These are phyloP conservation scores for Eulemur rubriventer DNA, from an alignment of 2,797 vertebrate genomes.

Conservation along the genomic window DNA sequence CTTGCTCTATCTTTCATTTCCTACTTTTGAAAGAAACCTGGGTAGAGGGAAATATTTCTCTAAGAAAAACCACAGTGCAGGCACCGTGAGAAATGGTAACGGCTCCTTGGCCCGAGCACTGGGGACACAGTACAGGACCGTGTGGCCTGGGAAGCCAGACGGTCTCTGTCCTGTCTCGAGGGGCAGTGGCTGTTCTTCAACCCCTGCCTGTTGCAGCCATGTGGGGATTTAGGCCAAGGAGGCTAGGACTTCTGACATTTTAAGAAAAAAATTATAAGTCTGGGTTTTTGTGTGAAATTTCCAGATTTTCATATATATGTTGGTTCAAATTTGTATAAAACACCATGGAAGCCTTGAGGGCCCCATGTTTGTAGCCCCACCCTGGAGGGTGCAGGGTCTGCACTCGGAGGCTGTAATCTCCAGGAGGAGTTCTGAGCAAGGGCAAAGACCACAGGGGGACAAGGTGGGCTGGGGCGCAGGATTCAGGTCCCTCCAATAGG, in stretches of 20 bases:
- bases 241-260: neutral
- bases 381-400: neutral
- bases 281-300: neutral
- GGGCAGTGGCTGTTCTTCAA: neutral
- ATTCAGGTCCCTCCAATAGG: neutral
- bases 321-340: neutral
- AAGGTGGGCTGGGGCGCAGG: neutral
- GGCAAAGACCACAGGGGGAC: rapidly evolving
- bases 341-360: rapidly evolving
- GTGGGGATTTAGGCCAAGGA: neutral
- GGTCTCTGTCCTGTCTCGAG: rapidly evolving
- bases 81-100: neutral
- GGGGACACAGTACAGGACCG: neutral
- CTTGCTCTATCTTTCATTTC: neutral
- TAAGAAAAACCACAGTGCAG: constrained; percentile 2
- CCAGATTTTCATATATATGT: neutral
- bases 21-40: constrained; percentile 31
- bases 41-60: constrained; percentile 43
- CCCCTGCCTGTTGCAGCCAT: neutral
- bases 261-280: neutral
- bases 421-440: neutral
- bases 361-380: rapidly evolving
- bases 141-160: neutral
- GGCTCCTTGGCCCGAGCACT: rapidly evolving
- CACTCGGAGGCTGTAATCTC: neutral